Conservation (phyloP, 2,888 invertebrate genomes). For the Drosophila leonis region DNA sequence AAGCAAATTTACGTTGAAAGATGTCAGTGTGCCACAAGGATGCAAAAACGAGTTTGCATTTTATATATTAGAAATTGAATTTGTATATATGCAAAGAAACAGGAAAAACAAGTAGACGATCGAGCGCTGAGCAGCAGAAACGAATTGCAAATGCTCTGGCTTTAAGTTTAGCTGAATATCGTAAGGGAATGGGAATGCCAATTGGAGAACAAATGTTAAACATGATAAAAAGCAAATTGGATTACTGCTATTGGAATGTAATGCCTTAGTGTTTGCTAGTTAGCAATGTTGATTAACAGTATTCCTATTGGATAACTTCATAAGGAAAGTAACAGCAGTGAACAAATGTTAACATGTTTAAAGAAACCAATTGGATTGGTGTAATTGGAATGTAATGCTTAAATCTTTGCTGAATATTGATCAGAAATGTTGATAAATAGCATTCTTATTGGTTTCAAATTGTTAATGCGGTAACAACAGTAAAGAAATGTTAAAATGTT, state of each 20-base stretch:
- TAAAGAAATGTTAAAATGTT: background rate
- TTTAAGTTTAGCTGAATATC: background rate
- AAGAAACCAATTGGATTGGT: background rate
- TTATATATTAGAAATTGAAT: slow-evolving; percentile 72
- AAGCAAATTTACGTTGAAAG: slow-evolving; percentile 69
- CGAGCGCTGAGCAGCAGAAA: background rate
- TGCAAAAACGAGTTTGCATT: slow-evolving; percentile 67
- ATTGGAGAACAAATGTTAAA: background rate
- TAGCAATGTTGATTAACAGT: background rate
- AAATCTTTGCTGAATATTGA: background rate
- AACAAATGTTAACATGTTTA: too few relatives aligned
- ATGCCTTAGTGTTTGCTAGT: too few relatives aligned
- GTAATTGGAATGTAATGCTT: background rate
- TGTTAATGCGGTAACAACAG: too few relatives aligned
- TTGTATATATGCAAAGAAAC: slow-evolving; percentile 54
- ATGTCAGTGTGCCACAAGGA: slow-evolving; percentile 80
- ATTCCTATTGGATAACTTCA: background rate
- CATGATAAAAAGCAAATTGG: too few relatives aligned
- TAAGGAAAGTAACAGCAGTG: background rate
- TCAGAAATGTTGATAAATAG: too few relatives aligned
- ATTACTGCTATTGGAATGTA: too few relatives aligned
- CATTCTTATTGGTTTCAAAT: too few relatives aligned
- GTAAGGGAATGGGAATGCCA: background rate
- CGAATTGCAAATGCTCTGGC: slow-evolving; percentile 40
- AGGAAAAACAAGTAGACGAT: slow-evolving; percentile 67